These are phyloP conservation scores for Marasmarcha lunaedactyla DNA, from an alignment of 2,888 invertebrate genomes.

Conservation along the genomic window DNA sequence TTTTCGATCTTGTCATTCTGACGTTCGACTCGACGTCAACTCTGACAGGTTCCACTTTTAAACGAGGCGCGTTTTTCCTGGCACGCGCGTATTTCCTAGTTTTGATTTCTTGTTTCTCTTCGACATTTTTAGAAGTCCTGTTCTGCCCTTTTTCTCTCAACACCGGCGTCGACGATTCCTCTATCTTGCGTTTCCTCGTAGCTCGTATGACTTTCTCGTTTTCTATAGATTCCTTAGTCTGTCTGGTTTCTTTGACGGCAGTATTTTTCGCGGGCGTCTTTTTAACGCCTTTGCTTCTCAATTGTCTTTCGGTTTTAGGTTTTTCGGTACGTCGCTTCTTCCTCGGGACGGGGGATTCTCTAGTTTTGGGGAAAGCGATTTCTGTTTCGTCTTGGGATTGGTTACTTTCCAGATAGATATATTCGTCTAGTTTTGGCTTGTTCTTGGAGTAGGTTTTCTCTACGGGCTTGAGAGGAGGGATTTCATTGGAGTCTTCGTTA, in stretches of 20 bases:
- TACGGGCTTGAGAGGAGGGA: constrained; percentile 48
- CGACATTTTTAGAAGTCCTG: constrained; percentile 25
- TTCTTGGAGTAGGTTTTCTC: constrained; percentile 54
- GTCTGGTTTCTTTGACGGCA: constrained; percentile 27
- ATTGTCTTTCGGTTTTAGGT: constrained; percentile 23
- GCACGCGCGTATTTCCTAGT: constrained; percentile 37
- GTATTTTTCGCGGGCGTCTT: constrained; percentile 20
- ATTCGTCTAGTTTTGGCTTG: constrained; percentile 51
- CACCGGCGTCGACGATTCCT: constrained; percentile 43
- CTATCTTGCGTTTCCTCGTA: constrained; percentile 43
- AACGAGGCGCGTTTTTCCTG: constrained; percentile 24
- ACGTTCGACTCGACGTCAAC: constrained; percentile 25
- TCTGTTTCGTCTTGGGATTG: constrained; percentile 46
- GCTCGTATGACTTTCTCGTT: constrained; percentile 42
- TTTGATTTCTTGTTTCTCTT: constrained; percentile 21
- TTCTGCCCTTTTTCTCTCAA: constrained; percentile 56
- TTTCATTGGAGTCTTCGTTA: constrained; percentile 28
- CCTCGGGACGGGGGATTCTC: constrained; percentile 38
- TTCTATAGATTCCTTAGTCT: constrained; percentile 55
- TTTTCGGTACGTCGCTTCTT: constrained; percentile 51
- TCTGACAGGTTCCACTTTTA: constrained; percentile 19
- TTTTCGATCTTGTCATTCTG: constrained; percentile 48
- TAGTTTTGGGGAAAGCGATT: constrained; percentile 40
- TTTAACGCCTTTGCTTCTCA: constrained; percentile 26
- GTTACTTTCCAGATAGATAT: constrained; percentile 52